A percentile compares a stretch with the other conserved stretches of the same genome.
phyloP scores from a whole-genome alignment of 2,797 vertebrate genomes.

The Melanotaenia nigrans region DNA sequence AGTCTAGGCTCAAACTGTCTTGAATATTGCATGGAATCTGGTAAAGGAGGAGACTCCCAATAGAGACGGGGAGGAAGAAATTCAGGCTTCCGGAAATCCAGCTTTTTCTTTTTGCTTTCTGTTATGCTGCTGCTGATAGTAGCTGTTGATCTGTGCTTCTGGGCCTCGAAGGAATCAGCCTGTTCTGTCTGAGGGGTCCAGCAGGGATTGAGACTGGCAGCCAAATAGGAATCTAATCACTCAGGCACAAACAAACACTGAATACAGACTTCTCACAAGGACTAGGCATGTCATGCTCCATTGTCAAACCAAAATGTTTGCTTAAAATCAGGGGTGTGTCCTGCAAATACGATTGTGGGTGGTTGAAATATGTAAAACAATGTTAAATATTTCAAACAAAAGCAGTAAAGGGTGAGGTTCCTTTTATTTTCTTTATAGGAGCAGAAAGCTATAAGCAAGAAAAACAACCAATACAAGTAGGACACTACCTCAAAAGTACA shows the following conservation, averaged over 20 bases:
- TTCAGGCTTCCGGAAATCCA: constrained; percentile 60
- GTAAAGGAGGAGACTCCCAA: constrained; percentile 60
- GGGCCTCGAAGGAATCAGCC: constrained; percentile 70
- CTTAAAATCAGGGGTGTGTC: constrained; percentile 66
- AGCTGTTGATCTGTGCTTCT: constrained; percentile 66
- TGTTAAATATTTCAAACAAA: constrained; percentile 54
- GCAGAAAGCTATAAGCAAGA: constrained; percentile 12
- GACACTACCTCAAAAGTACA: constrained; percentile 59
- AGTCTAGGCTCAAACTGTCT: constrained; percentile 59
- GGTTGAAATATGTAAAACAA: constrained; percentile 62
- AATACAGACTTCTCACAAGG: constrained; percentile 63
- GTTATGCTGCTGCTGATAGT: constrained; percentile 56
- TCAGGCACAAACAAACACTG: constrained; percentile 72
- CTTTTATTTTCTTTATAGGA: constrained; percentile 19
- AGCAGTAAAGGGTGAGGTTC: constrained; percentile 7
- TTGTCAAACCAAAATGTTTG: constrained; percentile 67
- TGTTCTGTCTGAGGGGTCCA: constrained; percentile 69
- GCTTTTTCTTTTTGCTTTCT: constrained; percentile 35
- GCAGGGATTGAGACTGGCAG: constrained; percentile 65
- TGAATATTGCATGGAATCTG: constrained; percentile 71
- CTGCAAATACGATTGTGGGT: constrained; percentile 58
- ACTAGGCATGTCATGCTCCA: constrained; percentile 68
- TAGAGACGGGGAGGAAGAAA: constrained; percentile 55
- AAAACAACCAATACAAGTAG: constrained; percentile 52
- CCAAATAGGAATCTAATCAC: constrained; percentile 77